Conservation (phyloP, 2,797 vertebrate species). For the Aldrovandia affinis region DNA sequence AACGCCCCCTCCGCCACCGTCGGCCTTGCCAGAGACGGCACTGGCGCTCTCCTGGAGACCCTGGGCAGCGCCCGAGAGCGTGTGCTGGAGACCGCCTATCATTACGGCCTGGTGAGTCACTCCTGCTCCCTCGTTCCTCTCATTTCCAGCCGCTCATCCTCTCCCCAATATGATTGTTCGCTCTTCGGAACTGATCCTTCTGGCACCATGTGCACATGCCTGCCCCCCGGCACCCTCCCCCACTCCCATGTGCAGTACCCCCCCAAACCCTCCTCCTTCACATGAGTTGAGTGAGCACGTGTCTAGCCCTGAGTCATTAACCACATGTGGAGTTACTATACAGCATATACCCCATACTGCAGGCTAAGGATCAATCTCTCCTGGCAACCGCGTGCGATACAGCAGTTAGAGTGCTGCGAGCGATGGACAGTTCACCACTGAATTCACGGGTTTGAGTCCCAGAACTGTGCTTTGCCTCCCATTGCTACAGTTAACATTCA, state of each 20-base stretch:
- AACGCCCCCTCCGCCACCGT: conserved; percentile 48
- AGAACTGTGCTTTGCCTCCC: background rate
- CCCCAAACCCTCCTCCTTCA: conserved; percentile 8
- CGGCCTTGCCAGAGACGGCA: conserved; percentile 58
- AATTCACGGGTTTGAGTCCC: background rate
- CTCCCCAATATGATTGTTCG: conserved; percentile 56
- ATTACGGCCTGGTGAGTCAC: conserved; percentile 72
- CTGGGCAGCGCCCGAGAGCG: conserved; percentile 60
- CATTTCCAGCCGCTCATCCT: background rate
- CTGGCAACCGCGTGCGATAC: background rate
- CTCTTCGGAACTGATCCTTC: conserved; percentile 54
- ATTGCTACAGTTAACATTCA: background rate
- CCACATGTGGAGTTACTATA: background rate
- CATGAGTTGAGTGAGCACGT: background rate
- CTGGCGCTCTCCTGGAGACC: conserved; percentile 60
- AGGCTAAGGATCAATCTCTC: background rate
- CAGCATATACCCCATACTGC: background rate
- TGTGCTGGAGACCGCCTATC: conserved; percentile 63
- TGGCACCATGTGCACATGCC: conserved; percentile 48
- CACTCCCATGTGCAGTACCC: background rate
- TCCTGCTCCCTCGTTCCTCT: background rate
- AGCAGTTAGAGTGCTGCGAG: background rate
- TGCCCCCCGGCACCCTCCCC: conserved; percentile 21
- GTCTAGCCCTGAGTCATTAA: background rate
- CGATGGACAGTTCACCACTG: background rate